These are phyloP conservation scores for Anthopleura sola DNA, from an alignment of 64 coral and sea anemone genomes.

Conservation along the genomic window DNA sequence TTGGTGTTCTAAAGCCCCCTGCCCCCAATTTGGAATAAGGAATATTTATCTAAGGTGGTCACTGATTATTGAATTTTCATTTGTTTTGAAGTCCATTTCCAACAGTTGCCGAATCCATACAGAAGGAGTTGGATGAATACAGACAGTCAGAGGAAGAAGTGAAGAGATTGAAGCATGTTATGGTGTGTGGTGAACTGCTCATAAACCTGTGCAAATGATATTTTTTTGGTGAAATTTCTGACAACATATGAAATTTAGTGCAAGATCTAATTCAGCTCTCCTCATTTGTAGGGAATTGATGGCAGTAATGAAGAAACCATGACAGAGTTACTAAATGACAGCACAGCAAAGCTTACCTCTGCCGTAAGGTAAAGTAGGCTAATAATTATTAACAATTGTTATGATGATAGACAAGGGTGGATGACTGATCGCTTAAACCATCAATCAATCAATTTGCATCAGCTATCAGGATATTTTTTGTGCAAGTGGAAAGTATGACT, in stretches of 20 bases:
- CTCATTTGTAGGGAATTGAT: constrained; percentile 77
- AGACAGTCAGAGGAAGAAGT: constrained; percentile 95
- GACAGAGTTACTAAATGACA: constrained; percentile 70
- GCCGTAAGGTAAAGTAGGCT: constrained; percentile 76
- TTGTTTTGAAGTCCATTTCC: constrained; percentile 84
- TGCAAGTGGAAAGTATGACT: too few species aligned
- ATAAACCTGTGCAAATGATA: too few species aligned
- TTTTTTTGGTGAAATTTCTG: too few species aligned
- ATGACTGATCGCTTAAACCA: too few species aligned
- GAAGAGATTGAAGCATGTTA: constrained; percentile 94
- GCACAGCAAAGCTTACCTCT: constrained; percentile 92
- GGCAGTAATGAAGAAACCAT: constrained; percentile 70
- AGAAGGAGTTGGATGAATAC: constrained; percentile 97
- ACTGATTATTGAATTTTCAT: not conserved
- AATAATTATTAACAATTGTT: too few species aligned
- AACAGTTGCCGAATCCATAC: constrained; percentile 97
- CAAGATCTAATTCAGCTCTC: not conserved
- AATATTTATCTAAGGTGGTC: too few species aligned
- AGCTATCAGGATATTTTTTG: too few species aligned
- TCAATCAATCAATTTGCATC: too few species aligned
- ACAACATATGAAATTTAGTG: not conserved
- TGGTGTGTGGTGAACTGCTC: constrained; percentile 31
- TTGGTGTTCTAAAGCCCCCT: too few species aligned
- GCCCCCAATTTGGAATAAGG: too few species aligned
- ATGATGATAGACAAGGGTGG: too few species aligned